Evolutionary conservation across 1,140 invertebrate genomes (phyloP).

Genomic region (Drosophila sturtevanti): DNA sequence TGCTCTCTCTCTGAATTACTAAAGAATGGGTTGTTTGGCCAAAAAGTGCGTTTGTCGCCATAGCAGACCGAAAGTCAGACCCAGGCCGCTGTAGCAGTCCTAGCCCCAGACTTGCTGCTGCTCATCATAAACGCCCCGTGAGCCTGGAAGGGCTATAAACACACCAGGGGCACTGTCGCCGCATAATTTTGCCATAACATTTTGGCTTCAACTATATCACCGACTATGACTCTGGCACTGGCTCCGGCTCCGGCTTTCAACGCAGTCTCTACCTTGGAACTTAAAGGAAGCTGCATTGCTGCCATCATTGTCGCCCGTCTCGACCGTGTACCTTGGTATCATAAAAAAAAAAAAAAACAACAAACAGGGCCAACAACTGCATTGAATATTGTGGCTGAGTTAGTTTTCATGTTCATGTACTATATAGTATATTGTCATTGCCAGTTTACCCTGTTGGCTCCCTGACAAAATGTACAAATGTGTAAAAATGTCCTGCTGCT

Average conservation of each 20-base stretch:
- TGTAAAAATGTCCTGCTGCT: constrained; percentile 67
- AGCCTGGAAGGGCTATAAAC: constrained; percentile 64
- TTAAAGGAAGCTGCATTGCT: constrained; percentile 47
- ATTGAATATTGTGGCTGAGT: constrained; percentile 45
- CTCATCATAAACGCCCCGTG: constrained; percentile 50
- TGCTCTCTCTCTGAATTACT: constrained; percentile 27
- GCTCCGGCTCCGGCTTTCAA: not conserved
- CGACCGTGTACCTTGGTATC: constrained; percentile 71
- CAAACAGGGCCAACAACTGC: constrained; percentile 60
- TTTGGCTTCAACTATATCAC: constrained; percentile 51
- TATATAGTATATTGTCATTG: constrained; percentile 20
- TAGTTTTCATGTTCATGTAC: constrained; percentile 57
- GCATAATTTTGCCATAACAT: constrained; percentile 77
- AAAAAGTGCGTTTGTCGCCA: constrained; percentile 68
- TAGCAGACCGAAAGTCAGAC: constrained; percentile 25
- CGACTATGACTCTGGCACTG: not conserved
- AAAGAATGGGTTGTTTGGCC: constrained; percentile 17
- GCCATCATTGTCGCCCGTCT: constrained; percentile 38
- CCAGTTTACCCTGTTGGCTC: constrained; percentile 55
- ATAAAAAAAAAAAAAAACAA: constrained; percentile 59
- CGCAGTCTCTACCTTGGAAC: constrained; percentile 59
- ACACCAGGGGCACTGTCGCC: constrained; percentile 72
- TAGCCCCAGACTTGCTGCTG: constrained; percentile 44
- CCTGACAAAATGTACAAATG: constrained; percentile 65
- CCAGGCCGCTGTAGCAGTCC: constrained; percentile 31